These are phyloP conservation scores for Brachionus koreanus DNA, from an alignment of 1,140 invertebrate genomes.

Conservation along the genomic window DNA sequence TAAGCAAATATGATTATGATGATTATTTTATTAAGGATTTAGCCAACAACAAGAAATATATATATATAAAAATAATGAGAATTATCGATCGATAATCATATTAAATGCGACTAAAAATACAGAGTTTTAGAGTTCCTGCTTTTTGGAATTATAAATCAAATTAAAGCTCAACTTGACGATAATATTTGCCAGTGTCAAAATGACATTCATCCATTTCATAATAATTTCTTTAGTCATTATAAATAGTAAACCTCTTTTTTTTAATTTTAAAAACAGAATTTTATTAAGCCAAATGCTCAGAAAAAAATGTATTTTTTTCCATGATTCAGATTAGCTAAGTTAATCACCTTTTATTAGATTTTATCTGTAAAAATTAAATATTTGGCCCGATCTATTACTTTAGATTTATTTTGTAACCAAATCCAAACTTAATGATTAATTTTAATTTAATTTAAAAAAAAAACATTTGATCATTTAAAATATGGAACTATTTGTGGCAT, in stretches of 20 bases:
- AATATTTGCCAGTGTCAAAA: not conserved
- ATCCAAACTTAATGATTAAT: not conserved
- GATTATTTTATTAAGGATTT: slow-evolving; percentile 43
- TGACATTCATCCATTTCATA: not conserved
- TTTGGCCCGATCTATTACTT: not conserved
- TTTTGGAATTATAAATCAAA: not conserved
- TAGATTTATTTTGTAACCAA: not conserved
- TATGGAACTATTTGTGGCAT: not conserved
- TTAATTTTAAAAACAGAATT: not conserved
- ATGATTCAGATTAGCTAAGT: not conserved
- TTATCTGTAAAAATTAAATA: not conserved
- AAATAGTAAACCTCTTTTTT: not conserved
- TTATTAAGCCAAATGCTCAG: not conserved
- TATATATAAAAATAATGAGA: slow-evolving; percentile 15
- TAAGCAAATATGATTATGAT: slow-evolving; percentile 41
- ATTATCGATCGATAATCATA: slow-evolving; percentile 42
- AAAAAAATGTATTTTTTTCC: not conserved
- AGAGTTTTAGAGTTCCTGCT: not conserved
- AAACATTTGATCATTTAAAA: not conserved
- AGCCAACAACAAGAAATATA: slow-evolving; percentile 34
- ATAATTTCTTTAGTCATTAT: not conserved
- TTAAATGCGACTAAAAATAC: not conserved
- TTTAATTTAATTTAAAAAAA: not conserved
- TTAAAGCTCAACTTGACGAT: not conserved
- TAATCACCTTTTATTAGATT: not conserved